Evolutionary conservation across 2,113 vertebrate genomes (phyloP).

Genomic region (Seriola dumerili): DNA sequence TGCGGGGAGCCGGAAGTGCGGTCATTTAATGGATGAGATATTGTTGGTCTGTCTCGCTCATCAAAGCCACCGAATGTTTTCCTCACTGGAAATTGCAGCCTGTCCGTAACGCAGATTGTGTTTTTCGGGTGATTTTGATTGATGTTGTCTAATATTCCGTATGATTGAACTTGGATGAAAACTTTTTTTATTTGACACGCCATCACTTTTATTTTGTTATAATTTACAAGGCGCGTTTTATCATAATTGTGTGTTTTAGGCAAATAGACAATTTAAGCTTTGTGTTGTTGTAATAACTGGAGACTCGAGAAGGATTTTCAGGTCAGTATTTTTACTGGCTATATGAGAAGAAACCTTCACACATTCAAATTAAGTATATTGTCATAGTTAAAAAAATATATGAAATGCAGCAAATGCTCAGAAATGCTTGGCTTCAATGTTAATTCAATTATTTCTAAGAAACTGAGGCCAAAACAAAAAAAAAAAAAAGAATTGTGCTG

Average conservation of each 20-base stretch:
- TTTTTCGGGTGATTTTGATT: constrained; percentile 28
- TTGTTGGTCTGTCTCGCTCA: constrained; percentile 42
- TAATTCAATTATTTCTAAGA: constrained; percentile 12
- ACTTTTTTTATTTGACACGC: constrained; percentile 1
- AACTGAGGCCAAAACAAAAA: not conserved
- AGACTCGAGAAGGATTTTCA: not conserved
- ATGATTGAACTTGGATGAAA: constrained; percentile 20
- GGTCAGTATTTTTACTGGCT: not conserved
- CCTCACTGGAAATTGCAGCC: constrained; percentile 56
- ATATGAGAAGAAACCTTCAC: not conserved
- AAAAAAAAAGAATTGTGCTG: not conserved
- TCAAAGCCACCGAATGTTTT: constrained; percentile 46
- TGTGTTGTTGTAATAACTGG: not conserved
- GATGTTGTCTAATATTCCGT: constrained; percentile 45
- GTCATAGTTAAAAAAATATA: not conserved
- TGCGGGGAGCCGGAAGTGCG: constrained; percentile 42
- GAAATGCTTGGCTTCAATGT: not conserved
- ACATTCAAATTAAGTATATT: not conserved
- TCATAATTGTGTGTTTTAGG: not conserved
- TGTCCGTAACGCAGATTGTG: constrained; percentile 44
- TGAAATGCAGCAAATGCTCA: not conserved
- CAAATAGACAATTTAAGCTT: not conserved
- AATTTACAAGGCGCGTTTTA: not conserved
- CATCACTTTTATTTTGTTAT: not conserved
- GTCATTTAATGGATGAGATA: constrained; percentile 53